phyloP scores from a whole-genome alignment of 2,797 vertebrate genomes.

The Spatula clypeata region DNA sequence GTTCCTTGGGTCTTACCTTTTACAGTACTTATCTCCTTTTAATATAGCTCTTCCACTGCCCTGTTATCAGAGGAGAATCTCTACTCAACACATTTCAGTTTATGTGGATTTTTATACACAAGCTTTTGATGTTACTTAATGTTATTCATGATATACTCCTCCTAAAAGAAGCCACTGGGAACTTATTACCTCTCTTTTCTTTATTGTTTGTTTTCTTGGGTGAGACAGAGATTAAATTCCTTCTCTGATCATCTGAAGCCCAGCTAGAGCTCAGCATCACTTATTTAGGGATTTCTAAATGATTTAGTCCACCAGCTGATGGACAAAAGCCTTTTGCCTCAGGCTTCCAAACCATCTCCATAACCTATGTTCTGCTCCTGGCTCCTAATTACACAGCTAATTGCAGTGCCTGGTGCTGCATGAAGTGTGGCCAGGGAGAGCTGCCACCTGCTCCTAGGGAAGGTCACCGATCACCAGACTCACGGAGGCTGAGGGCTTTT shows the following conservation, averaged over 20 bases:
- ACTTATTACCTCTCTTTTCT: not conserved
- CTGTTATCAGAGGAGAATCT: not conserved
- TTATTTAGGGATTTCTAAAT: constrained; percentile 34
- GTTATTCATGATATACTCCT: not conserved
- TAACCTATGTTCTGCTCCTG: not conserved
- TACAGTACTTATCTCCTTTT: not conserved
- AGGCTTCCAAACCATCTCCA: not conserved
- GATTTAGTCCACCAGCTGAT: not conserved
- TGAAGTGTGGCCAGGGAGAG: not conserved
- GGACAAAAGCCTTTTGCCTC: not conserved
- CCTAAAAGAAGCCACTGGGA: not conserved
- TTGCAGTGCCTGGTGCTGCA: not conserved
- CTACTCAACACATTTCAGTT: not conserved
- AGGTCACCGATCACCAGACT: not conserved
- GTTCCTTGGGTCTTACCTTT: not conserved
- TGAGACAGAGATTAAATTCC: not conserved
- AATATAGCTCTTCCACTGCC: not conserved
- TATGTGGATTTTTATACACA: not conserved
- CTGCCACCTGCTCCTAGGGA: not conserved
- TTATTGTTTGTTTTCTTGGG: not conserved
- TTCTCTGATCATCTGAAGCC: not conserved
- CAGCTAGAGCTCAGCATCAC: not conserved
- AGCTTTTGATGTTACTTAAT: not conserved
- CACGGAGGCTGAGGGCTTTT: not conserved
- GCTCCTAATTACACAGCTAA: not conserved